Base-by-base conservation (phyloP, 1,140 invertebrate species). In the Cephus cinctus region DNA sequence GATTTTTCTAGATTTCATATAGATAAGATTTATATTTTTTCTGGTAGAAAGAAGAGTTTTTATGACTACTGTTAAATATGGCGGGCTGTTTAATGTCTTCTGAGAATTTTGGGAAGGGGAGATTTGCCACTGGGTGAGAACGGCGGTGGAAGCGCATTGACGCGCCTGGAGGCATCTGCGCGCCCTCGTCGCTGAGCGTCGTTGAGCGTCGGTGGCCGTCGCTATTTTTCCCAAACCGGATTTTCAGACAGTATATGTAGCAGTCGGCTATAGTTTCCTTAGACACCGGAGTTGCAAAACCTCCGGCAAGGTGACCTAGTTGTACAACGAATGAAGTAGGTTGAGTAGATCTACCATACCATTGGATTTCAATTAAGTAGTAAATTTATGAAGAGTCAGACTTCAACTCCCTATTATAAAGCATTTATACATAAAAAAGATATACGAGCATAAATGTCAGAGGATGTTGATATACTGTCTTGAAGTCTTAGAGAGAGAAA, bases 241-340 rank as follows among this genome's bases (percentile, higher is more conserved):
- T 64, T 67, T 62, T 59, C 57, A 56, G 12, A 27, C 19, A 2
- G 20, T 23, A 21, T 3, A 16, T 47, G 32, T 36, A 40, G 45
- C 18, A 42, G 38, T 39, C 27, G 25, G 20, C 20, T 52, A 25
- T 19, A 39, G 19, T 41, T 36, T 31, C 45, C 40, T 52, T 46
- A 51, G 32, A 52, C 43, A 36, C 34, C 27, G 40, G 20, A 35
- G 53, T 58, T 62, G 59, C 53, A 54, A 57, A 61, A 61, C 15
- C 51, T 56, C 54, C 49, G 57, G 50, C 62, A 67, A 69, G 59
- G 61, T 69, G 63, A 67, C 61, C 64, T 52, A 67, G 57, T 67
- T 67, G 39, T 43, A 49, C 42, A 21, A 48, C 52, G 25, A 6
- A 27, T 30, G 41, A 58, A 57, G 46, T 64, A 56, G 52, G 47